A percentile compares a stretch with the other conserved stretches of the same genome.
phyloP scores from a whole-genome alignment of 1,140 invertebrate species.

The Forficula auricularia region DNA sequence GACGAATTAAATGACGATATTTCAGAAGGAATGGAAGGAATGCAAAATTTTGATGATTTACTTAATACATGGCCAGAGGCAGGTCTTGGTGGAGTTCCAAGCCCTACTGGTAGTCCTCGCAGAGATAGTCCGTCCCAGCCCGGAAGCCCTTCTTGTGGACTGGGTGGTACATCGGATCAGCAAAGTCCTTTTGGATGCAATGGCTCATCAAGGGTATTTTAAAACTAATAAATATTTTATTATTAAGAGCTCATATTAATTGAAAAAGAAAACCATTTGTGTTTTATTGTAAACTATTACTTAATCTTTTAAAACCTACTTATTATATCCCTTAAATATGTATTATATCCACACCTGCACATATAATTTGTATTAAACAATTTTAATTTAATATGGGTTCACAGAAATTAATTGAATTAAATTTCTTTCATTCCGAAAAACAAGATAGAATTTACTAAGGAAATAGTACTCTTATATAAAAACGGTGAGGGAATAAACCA shows the following conservation, averaged over 20 bases:
- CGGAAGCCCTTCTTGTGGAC: slow-evolving; percentile 39
- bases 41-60: slow-evolving; percentile 53
- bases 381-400: too few species aligned
- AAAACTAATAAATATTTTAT: not conserved
- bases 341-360: too few species aligned
- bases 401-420: too few species aligned
- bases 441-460: too few species aligned
- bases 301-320: not conserved
- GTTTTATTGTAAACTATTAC: too few species aligned
- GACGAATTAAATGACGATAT: slow-evolving; percentile 47
- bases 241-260: too few species aligned
- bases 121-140: slow-evolving; percentile 29
- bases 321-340: too few species aligned
- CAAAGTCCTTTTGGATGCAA: slow-evolving; percentile 41
- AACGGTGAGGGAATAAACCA: too few species aligned
- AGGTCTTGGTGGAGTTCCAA: slow-evolving; percentile 37
- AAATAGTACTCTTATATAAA: too few species aligned
- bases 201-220: slow-evolving; percentile 30
- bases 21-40: slow-evolving; percentile 50
- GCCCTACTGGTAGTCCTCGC: slow-evolving; percentile 39
- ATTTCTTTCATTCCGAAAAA: too few species aligned
- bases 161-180: slow-evolving; percentile 32
- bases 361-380: too few species aligned
- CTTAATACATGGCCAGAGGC: slow-evolving; percentile 48
- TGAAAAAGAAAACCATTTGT: too few species aligned